Conservation (phyloP, 2,113 vertebrate species). For the Sapayoa aenigma region DNA sequence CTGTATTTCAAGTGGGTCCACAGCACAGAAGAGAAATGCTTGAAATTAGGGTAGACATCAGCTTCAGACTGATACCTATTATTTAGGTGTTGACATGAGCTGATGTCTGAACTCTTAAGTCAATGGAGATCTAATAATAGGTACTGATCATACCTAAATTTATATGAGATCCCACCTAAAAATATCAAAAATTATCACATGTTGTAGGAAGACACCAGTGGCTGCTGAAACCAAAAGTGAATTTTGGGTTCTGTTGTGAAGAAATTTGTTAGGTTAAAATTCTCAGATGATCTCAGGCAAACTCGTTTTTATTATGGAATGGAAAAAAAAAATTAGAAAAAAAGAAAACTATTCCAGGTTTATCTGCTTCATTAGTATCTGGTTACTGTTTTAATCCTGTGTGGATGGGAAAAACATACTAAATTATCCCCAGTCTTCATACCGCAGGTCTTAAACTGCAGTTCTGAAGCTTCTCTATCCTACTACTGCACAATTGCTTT, state of each 20-base stretch:
- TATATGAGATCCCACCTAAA: neutral
- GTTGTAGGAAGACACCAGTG: neutral
- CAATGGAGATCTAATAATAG: neutral
- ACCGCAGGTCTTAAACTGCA: neutral
- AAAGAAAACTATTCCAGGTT: neutral
- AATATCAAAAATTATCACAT: neutral
- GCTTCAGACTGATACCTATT: neutral
- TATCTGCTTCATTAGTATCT: neutral
- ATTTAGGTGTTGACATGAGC: neutral
- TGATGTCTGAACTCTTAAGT: neutral
- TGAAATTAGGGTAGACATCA: neutral
- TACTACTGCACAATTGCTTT: neutral
- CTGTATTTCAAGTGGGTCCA: neutral
- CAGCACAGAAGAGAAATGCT: neutral
- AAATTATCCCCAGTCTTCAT: neutral
- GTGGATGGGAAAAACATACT: neutral
- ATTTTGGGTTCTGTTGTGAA: neutral
- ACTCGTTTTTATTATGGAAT: neutral
- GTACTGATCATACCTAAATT: neutral
- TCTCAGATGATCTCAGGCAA: neutral
- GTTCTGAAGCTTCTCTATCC: neutral
- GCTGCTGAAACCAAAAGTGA: neutral
- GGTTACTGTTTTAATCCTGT: neutral
- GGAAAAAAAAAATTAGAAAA: neutral
- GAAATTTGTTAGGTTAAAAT: neutral